Evolutionary conservation across 2,797 vertebrate species (phyloP).

Genomic region (Halcyon badia): DNA sequence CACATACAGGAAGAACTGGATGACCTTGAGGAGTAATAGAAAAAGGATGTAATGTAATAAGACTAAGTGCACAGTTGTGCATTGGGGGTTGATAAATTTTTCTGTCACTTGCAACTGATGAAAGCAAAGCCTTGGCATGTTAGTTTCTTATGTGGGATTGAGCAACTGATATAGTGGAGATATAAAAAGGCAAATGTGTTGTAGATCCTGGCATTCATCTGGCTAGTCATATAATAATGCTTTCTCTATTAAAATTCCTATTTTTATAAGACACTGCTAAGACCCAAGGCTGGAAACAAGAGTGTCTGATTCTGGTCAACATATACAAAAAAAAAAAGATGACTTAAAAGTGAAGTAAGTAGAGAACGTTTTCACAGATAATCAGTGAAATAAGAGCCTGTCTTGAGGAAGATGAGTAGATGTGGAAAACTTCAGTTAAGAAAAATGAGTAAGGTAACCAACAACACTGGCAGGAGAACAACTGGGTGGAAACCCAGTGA

Average conservation of each 20-base stretch:
- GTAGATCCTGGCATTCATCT: background rate
- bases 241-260: background rate
- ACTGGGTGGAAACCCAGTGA: background rate
- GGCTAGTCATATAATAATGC: background rate
- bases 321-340: background rate
- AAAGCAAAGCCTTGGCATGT: conserved; percentile 25
- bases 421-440: background rate
- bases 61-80: conserved; percentile 45
- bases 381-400: background rate
- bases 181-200: background rate
- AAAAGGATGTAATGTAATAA: conserved; percentile 65
- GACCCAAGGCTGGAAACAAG: background rate
- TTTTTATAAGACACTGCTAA: background rate
- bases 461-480: background rate
- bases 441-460: background rate
- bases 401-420: background rate
- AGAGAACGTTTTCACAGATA: background rate
- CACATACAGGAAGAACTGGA: background rate
- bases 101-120: conserved; percentile 27
- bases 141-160: background rate
- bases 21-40: conserved; percentile 62
- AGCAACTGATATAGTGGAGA: background rate
- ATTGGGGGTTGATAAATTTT: conserved; percentile 45
- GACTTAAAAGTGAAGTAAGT: background rate
- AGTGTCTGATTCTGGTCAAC: background rate